Evolutionary conservation across 2,113 vertebrate species (phyloP).

Genomic region (Caranx melampygus): DNA sequence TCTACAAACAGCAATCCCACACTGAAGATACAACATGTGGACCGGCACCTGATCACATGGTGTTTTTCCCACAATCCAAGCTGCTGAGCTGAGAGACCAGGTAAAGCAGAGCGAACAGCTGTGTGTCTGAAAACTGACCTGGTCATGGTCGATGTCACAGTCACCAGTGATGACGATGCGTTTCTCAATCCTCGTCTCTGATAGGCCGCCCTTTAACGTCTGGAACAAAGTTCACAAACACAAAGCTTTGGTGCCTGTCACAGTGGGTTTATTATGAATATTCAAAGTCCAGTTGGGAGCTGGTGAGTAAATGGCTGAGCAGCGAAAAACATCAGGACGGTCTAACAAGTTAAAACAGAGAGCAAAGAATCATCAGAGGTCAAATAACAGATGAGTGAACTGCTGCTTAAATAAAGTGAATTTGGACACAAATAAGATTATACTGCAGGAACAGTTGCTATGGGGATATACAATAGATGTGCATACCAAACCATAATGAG

Average conservation of each 20-base stretch:
- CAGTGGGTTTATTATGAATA: not conserved
- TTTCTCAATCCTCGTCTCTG: slow-evolving; percentile 99
- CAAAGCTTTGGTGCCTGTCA: not conserved
- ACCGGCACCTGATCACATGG: not conserved
- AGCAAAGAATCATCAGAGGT: not conserved
- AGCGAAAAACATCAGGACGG: not conserved
- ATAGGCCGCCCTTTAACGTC: slow-evolving; percentile 91
- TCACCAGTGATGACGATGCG: slow-evolving; percentile 98
- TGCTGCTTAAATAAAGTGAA: not conserved
- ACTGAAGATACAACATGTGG: not conserved
- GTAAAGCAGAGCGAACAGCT: not conserved
- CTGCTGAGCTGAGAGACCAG: not conserved
- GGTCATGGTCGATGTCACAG: slow-evolving; percentile 96
- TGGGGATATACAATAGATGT: not conserved
- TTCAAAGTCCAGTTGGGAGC: not conserved
- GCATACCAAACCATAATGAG: not conserved
- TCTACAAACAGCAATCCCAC: not conserved
- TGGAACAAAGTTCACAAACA: slow-evolving; percentile 26
- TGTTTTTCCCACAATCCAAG: not conserved
- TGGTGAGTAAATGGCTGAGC: not conserved
- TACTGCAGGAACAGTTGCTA: not conserved
- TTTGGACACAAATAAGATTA: not conserved
- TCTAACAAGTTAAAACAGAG: not conserved
- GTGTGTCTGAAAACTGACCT: slow-evolving; percentile 83
- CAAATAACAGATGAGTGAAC: not conserved